Conservation (phyloP, 2,113 vertebrate genomes). For the Panthera leo region DNA sequence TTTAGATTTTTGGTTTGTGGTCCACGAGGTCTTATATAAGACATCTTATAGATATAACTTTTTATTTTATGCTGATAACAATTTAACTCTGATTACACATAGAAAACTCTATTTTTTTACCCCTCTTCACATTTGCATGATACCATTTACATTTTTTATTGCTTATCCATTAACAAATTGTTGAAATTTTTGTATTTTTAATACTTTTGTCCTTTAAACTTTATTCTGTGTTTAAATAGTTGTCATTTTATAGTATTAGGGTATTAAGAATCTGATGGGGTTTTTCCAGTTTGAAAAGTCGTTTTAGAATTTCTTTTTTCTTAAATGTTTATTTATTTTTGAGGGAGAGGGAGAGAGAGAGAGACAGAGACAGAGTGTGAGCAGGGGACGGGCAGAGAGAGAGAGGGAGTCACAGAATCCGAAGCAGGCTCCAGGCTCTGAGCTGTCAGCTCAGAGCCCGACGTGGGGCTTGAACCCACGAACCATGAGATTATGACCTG, state of each 20-base stretch:
- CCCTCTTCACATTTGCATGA: background rate
- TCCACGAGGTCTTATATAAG: background rate
- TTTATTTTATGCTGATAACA: background rate
- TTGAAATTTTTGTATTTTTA: background rate
- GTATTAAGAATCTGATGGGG: background rate
- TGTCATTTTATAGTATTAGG: background rate
- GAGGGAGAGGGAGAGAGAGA: no score
- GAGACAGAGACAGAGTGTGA: no score
- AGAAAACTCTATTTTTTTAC: background rate
- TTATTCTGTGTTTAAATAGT: background rate
- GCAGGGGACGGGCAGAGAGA: no score
- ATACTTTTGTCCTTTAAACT: background rate
- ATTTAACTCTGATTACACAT: background rate
- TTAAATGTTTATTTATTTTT: no score
- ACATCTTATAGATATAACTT: background rate
- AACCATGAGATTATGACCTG: no score
- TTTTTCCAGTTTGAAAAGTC: background rate
- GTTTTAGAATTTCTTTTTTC: background rate
- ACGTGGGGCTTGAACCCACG: no score
- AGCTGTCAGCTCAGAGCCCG: no score
- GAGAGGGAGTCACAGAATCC: no score
- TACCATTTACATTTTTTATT: background rate
- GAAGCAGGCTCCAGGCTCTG: no score
- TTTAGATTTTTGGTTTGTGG: background rate
- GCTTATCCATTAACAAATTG: background rate